A percentile compares a stretch with the other conserved stretches of the same genome.
phyloP scores from a whole-genome alignment of 2,888 invertebrate genomes.

The Pediacus dermestoides region DNA sequence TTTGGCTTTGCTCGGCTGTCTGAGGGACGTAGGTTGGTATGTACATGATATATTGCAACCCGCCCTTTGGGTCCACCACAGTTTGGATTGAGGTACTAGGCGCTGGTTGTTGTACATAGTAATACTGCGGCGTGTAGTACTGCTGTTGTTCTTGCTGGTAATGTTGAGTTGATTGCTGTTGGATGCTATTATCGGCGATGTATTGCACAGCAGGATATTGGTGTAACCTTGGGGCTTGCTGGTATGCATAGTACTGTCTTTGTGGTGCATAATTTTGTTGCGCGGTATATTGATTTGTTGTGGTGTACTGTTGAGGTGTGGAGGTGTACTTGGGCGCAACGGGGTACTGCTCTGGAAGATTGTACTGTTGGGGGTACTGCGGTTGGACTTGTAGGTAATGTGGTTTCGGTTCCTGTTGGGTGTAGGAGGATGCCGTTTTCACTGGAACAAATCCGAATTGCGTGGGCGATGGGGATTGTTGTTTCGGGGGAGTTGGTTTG shows the following conservation, averaged over 20 bases:
- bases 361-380: constrained; percentile 42
- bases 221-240: constrained; percentile 29
- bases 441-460: constrained; percentile 38
- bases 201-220: constrained; percentile 39
- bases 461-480: constrained; percentile 29
- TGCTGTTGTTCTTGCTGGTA: constrained; percentile 30
- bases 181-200: constrained; percentile 38
- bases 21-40: constrained; percentile 29
- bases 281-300: constrained; percentile 39
- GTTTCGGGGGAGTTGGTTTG: constrained; percentile 5
- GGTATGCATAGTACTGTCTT: constrained; percentile 20
- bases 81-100: constrained; percentile 41
- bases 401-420: constrained; percentile 31
- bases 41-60: constrained; percentile 43
- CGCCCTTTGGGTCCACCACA: constrained; percentile 41
- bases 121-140: constrained; percentile 42
- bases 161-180: constrained; percentile 20
- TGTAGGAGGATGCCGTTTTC: constrained; percentile 34
- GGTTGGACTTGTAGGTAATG: constrained; percentile 28
- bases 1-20: constrained; percentile 28
- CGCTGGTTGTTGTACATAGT: constrained; percentile 36
- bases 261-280: constrained; percentile 20
- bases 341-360: constrained; percentile 32
- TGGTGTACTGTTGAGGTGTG: constrained; percentile 27
- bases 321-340: constrained; percentile 3